A percentile compares a stretch with the other conserved stretches of the same genome.
Evolutionary conservation across 2,113 vertebrate species (phyloP).

Genomic region (Lutjanus erythropterus): DNA sequence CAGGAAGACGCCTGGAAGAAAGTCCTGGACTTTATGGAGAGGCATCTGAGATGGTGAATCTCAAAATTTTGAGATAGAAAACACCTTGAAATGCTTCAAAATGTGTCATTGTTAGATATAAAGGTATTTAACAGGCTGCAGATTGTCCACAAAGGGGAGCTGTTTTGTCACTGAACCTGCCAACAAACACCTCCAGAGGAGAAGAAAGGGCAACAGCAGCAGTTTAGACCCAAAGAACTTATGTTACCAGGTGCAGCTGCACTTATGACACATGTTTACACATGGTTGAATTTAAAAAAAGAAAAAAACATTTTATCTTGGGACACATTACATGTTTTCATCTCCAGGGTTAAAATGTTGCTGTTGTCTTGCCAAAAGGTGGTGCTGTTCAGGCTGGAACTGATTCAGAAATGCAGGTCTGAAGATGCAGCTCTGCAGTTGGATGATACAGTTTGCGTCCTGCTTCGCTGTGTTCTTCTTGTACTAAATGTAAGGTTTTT

Average conservation of each 20-base stretch:
- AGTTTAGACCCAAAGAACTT: too few relatives aligned
- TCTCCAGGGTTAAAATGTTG: too few relatives aligned
- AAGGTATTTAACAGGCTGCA: background rate
- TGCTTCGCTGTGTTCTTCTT: background rate
- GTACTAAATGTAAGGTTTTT: background rate
- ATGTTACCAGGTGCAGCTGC: too few relatives aligned
- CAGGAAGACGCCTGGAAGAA: constrained; percentile 82
- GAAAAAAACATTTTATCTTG: too few relatives aligned
- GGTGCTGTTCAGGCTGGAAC: background rate
- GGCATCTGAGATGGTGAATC: constrained; percentile 44
- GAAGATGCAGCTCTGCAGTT: background rate
- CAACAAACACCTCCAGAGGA: too few relatives aligned
- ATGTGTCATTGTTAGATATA: background rate
- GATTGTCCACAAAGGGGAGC: background rate
- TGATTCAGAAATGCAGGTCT: background rate
- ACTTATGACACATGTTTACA: too few relatives aligned
- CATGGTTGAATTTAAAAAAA: too few relatives aligned
- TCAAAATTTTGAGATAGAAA: background rate
- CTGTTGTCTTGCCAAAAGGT: background rate
- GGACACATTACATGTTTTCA: too few relatives aligned
- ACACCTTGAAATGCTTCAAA: too few relatives aligned
- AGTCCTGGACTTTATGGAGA: constrained; percentile 71
- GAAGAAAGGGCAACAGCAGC: too few relatives aligned
- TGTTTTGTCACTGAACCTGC: background rate
- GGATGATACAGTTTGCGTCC: background rate